phyloP scores from a whole-genome alignment of 2,113 vertebrate genomes.

The Ia io region DNA sequence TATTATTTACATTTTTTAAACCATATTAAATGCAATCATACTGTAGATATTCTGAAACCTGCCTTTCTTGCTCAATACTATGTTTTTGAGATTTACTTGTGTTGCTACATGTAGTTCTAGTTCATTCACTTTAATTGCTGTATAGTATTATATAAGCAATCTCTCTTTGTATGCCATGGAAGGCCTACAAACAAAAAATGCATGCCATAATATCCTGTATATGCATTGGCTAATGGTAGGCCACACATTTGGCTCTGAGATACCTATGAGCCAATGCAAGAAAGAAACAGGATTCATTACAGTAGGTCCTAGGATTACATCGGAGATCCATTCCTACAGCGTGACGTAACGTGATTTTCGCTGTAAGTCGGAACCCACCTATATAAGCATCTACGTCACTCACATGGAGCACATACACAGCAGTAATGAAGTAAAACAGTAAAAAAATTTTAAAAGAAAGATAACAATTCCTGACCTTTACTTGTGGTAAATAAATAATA shows the following conservation, averaged over 20 bases:
- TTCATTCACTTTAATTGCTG: neutral
- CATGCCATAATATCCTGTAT: neutral
- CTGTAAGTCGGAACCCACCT: too few species aligned
- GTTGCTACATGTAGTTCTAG: neutral
- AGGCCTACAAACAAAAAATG: neutral
- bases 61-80: neutral
- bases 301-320: too few species aligned
- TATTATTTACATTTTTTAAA: constrained; percentile 23
- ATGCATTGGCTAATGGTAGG: neutral
- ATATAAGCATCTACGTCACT: too few species aligned
- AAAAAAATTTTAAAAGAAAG: too few species aligned
- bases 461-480: too few species aligned
- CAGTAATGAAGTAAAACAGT: too few species aligned
- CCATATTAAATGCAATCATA: neutral
- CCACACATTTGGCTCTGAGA: neutral
- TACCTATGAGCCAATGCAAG: neutral
- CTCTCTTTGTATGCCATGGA: neutral
- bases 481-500: too few species aligned
- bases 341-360: too few species aligned
- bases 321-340: too few species aligned
- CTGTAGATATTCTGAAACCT: neutral
- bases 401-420: too few species aligned
- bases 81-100: constrained; percentile 26
- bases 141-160: neutral
- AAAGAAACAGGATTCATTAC: constrained; percentile 1